Base-by-base conservation (phyloP, 2,113 vertebrate genomes). In the Forbesichthys agassizii region DNA sequence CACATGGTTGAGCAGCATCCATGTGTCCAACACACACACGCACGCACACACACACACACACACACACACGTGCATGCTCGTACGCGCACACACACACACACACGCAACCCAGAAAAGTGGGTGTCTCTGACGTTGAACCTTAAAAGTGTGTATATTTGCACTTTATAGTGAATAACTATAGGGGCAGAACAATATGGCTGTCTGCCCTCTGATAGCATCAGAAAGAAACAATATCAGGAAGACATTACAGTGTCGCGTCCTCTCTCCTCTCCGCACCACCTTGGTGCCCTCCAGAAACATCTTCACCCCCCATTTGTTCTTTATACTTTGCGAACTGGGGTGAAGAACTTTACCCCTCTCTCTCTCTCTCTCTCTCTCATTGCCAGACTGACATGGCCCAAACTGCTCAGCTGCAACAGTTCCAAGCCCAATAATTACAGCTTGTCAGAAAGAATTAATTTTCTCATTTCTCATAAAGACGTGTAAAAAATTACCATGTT, bases 371-470 rank as follows among this genome's bases (percentile, higher is more conserved):
- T 67, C 54, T 91, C 84, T 91, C 81, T 93, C 92, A 94, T 90
- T 94, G 96, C 95, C 95, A 96, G 94, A 95, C 94, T 94, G 96
- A 94, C 93, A 92, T 92, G 93, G 93, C 93, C 93, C 94, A 95
- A 97, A 97, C 95, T 96, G 96, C 95, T 98, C 95, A 96, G 95
- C 96, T 96, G 96, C 93, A 92, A 95, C 95, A 93, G 95, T 96
- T 98, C 96, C 96, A 97, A 98, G 95, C 95, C 94, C 95, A 98
- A 98, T 99, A 98, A 99, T 99, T 99, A 98, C 96, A 98, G 98
- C 96, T 98, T 99, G 97, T 99, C 97, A 99, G 95, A 98, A 98
- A 96, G 94, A 98, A 99, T 99, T 98, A 98, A 99, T 98, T 98
- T 98, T 97, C 96, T 96, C 96, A 99, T 99, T 98, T 98, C 96